A percentile compares a stretch with the other conserved stretches of the same genome.
These are phyloP conservation scores for Nymphicus hollandicus DNA, from an alignment of 2,113 vertebrate species.

Conservation along the genomic window DNA sequence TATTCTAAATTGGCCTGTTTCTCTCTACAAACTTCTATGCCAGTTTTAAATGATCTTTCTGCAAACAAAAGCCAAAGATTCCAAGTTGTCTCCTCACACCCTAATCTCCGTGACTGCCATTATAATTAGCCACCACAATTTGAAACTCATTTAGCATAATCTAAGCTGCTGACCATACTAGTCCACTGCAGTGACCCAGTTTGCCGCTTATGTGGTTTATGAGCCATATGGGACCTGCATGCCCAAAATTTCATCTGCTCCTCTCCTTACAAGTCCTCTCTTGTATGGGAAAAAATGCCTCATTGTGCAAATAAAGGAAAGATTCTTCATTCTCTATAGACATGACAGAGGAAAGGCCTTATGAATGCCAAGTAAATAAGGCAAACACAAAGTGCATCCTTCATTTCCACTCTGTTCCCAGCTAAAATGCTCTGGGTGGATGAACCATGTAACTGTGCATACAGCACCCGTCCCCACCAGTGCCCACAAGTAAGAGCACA, in stretches of 20 bases:
- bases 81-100: background rate
- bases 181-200: slow-evolving; percentile 7
- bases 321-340: slow-evolving; percentile 7
- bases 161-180: background rate
- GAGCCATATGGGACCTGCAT: background rate
- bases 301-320: slow-evolving; percentile 7
- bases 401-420: background rate
- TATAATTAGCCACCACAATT: background rate
- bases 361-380: background rate
- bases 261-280: background rate
- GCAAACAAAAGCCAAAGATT: slow-evolving; percentile 1
- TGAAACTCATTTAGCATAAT: slow-evolving; percentile 1
- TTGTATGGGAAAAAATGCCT: background rate
- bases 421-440: background rate
- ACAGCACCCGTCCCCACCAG: background rate
- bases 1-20: background rate
- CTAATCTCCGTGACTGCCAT: background rate
- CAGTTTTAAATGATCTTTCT: background rate
- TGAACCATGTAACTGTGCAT: rapidly evolving
- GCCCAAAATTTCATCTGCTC: slow-evolving; percentile 29
- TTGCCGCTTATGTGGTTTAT: slow-evolving; percentile 3
- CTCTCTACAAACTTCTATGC: background rate
- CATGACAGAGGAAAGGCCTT: background rate
- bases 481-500: background rate
- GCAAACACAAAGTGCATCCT: background rate